These are phyloP conservation scores for Meiosimyza platycephala DNA, from an alignment of 2,888 invertebrate species.

Conservation along the genomic window DNA sequence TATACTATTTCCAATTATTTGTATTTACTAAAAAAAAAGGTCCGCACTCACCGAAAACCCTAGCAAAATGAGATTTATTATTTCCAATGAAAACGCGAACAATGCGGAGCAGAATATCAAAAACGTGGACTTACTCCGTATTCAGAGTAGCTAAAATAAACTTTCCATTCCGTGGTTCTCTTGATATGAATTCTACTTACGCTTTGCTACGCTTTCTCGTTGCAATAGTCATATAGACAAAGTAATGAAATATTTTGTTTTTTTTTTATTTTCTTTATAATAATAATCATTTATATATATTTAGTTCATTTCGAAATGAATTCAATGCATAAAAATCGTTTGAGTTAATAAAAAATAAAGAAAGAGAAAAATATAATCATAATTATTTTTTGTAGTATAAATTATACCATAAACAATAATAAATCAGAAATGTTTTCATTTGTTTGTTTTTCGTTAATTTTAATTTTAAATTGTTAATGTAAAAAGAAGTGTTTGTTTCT, in stretches of 20 bases:
- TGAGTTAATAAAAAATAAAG: conserved; percentile 40
- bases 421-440: conserved; percentile 29
- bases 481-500: conserved; percentile 4
- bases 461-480: conserved; percentile 12
- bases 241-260: neutral
- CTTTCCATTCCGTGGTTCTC: too few relatives aligned
- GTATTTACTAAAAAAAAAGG: too few relatives aligned
- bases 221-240: neutral
- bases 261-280: conserved; percentile 29
- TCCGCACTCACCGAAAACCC: too few relatives aligned
- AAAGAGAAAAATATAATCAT: conserved; percentile 35
- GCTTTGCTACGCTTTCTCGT: too few relatives aligned
- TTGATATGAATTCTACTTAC: too few relatives aligned
- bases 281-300: conserved; percentile 39
- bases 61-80: too few relatives aligned
- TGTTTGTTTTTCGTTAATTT: conserved; percentile 11
- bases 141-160: too few relatives aligned
- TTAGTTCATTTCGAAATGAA: conserved; percentile 41
- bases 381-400: conserved; percentile 31
- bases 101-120: too few relatives aligned
- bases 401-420: conserved; percentile 41
- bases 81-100: too few relatives aligned
- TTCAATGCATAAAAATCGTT: conserved; percentile 41
- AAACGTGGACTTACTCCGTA: too few relatives aligned
- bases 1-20: too few relatives aligned